Evolutionary conservation across 2,888 invertebrate genomes (phyloP).

Genomic region (Steinernema carpocapsae): DNA sequence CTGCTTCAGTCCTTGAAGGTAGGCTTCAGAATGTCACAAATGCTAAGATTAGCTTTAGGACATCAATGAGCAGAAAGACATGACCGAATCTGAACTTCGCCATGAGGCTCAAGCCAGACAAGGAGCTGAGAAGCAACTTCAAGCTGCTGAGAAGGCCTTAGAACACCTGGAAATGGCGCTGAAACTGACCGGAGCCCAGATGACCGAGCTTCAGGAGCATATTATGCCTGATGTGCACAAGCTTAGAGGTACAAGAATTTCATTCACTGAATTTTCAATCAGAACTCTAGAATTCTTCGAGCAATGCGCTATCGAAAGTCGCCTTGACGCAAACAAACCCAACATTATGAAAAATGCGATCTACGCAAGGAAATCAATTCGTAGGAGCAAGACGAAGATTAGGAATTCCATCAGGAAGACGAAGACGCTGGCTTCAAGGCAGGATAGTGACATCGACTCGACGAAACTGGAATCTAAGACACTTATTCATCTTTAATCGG

Average conservation of each 20-base stretch:
- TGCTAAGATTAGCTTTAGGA: conserved; percentile 64
- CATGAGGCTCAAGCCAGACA: conserved; percentile 71
- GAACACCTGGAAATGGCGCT: conserved; percentile 70
- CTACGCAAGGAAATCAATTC: conserved; percentile 52
- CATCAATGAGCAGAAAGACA: conserved; percentile 70
- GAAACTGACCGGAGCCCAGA: conserved; percentile 67
- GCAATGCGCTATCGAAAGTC: conserved; percentile 71
- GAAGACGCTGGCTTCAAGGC: neutral
- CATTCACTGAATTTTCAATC: neutral
- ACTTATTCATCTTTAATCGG: conserved; percentile 17
- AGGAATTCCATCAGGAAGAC: neutral
- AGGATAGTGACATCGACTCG: conserved; percentile 2
- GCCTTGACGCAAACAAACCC: conserved; percentile 70
- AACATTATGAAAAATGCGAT: conserved; percentile 70
- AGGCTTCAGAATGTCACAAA: conserved; percentile 4
- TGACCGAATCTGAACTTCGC: conserved; percentile 70
- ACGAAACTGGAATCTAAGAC: conserved; percentile 7
- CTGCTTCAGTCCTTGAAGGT: conserved; percentile 70
- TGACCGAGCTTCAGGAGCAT: conserved; percentile 70
- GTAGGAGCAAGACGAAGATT: conserved; percentile 17
- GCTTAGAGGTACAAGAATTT: conserved; percentile 69
- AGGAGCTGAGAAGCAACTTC: conserved; percentile 69
- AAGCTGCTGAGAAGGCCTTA: conserved; percentile 68
- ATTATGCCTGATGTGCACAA: conserved; percentile 72
- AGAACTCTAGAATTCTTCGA: conserved; percentile 71